A percentile compares a stretch with the other conserved stretches of the same genome.
Conservation (phyloP, 2,797 vertebrate species). For the Scomberomorus guttatus region DNA sequence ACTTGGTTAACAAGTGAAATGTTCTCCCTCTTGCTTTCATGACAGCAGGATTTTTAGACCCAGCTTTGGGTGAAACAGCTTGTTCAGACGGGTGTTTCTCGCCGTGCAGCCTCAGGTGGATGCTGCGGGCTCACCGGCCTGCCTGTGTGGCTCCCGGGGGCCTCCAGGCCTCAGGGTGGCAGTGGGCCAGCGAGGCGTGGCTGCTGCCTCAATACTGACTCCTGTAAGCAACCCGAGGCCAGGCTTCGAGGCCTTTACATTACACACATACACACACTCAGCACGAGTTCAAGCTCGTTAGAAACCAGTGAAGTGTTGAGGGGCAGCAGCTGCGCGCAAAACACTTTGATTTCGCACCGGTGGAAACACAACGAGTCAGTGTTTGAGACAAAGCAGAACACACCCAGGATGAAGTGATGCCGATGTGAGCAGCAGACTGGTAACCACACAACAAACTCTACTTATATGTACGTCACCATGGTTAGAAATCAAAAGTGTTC, state of each 20-base stretch:
- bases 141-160: constrained; percentile 45
- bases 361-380: not conserved
- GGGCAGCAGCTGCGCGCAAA: not conserved
- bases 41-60: too few relatives aligned
- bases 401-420: constrained; percentile 32
- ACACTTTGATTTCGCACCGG: not conserved
- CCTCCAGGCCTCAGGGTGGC: constrained; percentile 72
- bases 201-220: not conserved
- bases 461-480: not conserved
- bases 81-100: not conserved
- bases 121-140: not conserved
- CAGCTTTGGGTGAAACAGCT: not conserved
- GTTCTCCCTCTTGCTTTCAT: too few relatives aligned
- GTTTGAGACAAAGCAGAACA: constrained; percentile 47
- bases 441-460: not conserved
- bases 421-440: not conserved
- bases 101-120: constrained; percentile 14
- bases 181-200: constrained; percentile 58
- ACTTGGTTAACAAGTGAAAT: not conserved
- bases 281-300: too few relatives aligned
- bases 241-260: constrained; percentile 67
- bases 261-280: not conserved
- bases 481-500: not conserved
- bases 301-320: not conserved
- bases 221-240: constrained; percentile 28